A percentile compares a stretch with the other conserved stretches of the same genome.
phyloP scores from a whole-genome alignment of 2,113 vertebrate species.

The Willisornis vidua region DNA sequence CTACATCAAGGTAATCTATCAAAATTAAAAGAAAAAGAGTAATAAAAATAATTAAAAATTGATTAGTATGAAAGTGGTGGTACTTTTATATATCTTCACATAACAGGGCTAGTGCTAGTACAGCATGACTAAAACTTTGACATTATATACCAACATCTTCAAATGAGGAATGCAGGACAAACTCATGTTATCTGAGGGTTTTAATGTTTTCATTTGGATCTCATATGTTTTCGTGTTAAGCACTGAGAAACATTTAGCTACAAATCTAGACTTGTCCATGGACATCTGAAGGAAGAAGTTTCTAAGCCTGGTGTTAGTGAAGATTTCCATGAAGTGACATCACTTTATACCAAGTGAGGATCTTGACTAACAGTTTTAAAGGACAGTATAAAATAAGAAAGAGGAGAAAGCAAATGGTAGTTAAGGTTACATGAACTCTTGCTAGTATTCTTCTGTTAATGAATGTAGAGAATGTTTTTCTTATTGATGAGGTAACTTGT shows the following conservation, averaged over 20 bases:
- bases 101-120: not conserved
- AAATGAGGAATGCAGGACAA: not conserved
- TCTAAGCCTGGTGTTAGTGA: not conserved
- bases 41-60: not conserved
- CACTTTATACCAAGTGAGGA: not conserved
- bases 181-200: not conserved
- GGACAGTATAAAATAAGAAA: not conserved
- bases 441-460: not conserved
- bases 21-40: not conserved
- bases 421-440: not conserved
- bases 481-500: slow-evolving; percentile 14
- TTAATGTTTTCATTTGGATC: not conserved
- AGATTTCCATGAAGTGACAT: not conserved
- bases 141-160: not conserved
- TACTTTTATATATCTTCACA: not conserved
- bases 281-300: not conserved
- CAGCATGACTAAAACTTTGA: fast-evolving
- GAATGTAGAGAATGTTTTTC: not conserved
- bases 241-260: not conserved
- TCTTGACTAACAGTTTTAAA: not conserved
- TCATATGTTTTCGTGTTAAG: not conserved
- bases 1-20: not conserved
- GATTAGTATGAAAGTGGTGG: not conserved
- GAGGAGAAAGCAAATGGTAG: not conserved
- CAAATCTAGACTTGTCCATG: not conserved